Evolutionary conservation across 2,888 invertebrate species (phyloP).

Genomic region (Himalopsyche japonica): DNA sequence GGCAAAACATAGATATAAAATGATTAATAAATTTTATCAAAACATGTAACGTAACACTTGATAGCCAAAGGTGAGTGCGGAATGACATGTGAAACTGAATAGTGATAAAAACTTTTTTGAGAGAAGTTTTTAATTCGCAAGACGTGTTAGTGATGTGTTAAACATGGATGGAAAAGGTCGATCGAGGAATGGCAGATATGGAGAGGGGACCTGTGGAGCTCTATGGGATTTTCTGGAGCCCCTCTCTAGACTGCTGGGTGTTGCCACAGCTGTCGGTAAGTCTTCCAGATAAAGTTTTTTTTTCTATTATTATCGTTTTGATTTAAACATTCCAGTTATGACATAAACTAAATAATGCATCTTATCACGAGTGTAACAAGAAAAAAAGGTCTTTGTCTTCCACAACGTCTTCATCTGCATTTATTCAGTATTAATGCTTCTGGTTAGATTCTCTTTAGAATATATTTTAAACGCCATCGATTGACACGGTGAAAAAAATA

Average conservation of each 20-base stretch:
- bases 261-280: constrained; percentile 39
- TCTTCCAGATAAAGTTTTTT: background rate
- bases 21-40: background rate
- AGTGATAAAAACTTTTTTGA: background rate
- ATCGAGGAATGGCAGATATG: constrained; percentile 32
- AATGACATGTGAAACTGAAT: background rate
- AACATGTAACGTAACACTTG: background rate
- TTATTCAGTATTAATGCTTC: too few relatives aligned
- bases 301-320: too few relatives aligned
- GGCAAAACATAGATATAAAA: background rate
- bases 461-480: too few relatives aligned
- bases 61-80: background rate
- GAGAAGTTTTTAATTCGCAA: background rate
- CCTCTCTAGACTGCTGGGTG: constrained; percentile 35
- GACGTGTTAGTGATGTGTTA: background rate
- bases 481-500: too few relatives aligned
- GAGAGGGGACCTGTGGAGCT: constrained; percentile 31
- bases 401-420: too few relatives aligned
- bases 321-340: too few relatives aligned
- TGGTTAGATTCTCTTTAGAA: too few relatives aligned
- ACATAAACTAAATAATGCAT: background rate
- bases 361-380: background rate
- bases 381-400: too few relatives aligned
- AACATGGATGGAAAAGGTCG: constrained; percentile 36
- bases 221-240: constrained; percentile 39